Evolutionary conservation across 2,888 invertebrate genomes (phyloP).

Genomic region (Scrobipalpa atriplicella): DNA sequence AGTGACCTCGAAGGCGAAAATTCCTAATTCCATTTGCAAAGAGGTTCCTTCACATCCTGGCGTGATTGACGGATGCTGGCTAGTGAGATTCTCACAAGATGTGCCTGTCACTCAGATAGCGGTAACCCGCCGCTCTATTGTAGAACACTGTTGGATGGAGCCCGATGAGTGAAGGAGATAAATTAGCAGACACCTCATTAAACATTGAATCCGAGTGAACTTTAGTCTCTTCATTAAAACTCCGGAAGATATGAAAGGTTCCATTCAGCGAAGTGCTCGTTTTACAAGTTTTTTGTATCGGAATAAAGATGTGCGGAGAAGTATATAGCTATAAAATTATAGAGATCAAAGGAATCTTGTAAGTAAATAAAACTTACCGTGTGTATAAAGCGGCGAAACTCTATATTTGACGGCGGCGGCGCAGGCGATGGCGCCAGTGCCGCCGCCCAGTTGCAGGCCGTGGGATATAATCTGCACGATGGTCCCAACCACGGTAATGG

Average conservation of each 20-base stretch:
- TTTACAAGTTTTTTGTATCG: not conserved
- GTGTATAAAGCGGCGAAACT: constrained; percentile 84
- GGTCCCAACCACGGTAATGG: constrained; percentile 88
- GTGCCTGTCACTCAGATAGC: constrained; percentile 30
- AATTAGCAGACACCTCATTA: constrained; percentile 46
- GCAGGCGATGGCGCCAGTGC: constrained; percentile 84
- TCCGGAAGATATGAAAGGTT: constrained; percentile 8
- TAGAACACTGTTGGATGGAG: constrained; percentile 36
- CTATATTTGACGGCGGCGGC: constrained; percentile 84
- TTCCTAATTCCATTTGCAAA: constrained; percentile 23
- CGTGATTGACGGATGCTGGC: constrained; percentile 24
- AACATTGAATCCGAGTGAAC: constrained; percentile 34
- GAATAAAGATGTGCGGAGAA: not conserved
- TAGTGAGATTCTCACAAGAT: constrained; percentile 27
- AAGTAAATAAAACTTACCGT: constrained; percentile 79
- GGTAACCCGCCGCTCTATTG: constrained; percentile 37
- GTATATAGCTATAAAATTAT: not conserved
- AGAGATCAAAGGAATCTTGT: constrained; percentile 4
- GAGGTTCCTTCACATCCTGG: constrained; percentile 1
- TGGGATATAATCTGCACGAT: constrained; percentile 88
- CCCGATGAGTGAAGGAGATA: constrained; percentile 42
- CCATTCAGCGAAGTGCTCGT: not conserved
- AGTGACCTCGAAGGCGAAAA: constrained; percentile 3
- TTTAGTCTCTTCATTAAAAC: constrained; percentile 11
- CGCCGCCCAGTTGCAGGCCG: constrained; percentile 88